Base-by-base conservation (phyloP, 2,113 vertebrate species). In the Spermophilus dauricus region DNA sequence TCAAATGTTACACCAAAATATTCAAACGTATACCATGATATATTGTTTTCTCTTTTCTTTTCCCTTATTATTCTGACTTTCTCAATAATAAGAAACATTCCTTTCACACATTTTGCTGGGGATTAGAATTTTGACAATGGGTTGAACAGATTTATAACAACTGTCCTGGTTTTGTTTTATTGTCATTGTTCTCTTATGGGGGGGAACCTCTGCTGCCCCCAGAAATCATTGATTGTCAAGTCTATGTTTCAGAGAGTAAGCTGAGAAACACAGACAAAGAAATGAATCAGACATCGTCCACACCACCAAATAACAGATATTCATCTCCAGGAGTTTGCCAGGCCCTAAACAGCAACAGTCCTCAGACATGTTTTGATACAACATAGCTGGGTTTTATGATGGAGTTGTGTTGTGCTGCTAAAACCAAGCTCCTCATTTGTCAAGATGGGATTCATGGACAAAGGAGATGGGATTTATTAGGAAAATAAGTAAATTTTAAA, bases 41-140 rank as follows among this genome's bases (percentile, higher is more conserved):
- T 51, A n/a, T n/a, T n/a, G 89, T 84, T 92, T 93, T 51, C 32
- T 82, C 4, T 94, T 76, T 77, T 82, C 34, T 94, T 76, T 77
- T 82, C 28, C 17, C 17, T 91, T 82, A 37, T 42, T 93, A 80
- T 76, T 45, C 13, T 91, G 45, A 86, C 83, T 95, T 93, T n/a
- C 34, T 89, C 13, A 92, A 16, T 53, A 45, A 48, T 30, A 72
- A 56, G 12, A 96, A 82, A 72, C 0, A 24, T 82, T 81, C 4
- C 12, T 96, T 95, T 82, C 9, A n/a, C 24, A 63, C 76, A 8
- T 72, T 88, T 80, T 53, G 4, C 45, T 87, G 51, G 16, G 1
- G 56, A 67, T 70, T 22, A 11, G 1, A 95, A 94, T 67, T 94
- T 89, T 90, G 87, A 76, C 17, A 94, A 8, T 70, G 34, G 14